phyloP scores from a whole-genome alignment of 2,797 vertebrate species.

The Clarias platycephalus region DNA sequence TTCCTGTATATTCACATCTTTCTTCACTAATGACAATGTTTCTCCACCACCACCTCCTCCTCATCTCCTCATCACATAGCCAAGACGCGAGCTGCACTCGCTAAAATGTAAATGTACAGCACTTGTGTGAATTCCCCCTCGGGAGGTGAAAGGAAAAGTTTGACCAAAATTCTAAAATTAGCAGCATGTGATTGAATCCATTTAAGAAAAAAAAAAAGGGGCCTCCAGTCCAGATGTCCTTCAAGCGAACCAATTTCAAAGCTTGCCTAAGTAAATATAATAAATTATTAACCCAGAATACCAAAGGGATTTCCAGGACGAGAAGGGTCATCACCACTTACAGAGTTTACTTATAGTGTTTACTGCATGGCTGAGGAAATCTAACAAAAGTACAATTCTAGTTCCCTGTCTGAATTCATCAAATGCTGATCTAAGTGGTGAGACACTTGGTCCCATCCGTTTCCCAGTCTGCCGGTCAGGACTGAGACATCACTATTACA shows the following conservation, averaged over 20 bases:
- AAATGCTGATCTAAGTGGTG: slow-evolving; percentile 47
- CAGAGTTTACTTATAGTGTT: slow-evolving; percentile 32
- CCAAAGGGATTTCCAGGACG: slow-evolving; percentile 15
- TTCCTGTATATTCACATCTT: background rate
- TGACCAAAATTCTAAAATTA: background rate
- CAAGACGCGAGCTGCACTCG: background rate
- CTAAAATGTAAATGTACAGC: background rate
- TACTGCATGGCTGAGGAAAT: slow-evolving; percentile 50
- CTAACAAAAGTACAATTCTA: slow-evolving; percentile 40
- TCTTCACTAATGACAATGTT: background rate
- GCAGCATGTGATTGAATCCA: background rate
- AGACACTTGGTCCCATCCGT: slow-evolving; percentile 35
- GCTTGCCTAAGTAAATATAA: slow-evolving; percentile 40
- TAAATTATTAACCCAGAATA: slow-evolving; percentile 43
- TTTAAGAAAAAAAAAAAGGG: background rate
- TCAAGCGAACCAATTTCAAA: slow-evolving; percentile 39
- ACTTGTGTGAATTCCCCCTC: background rate
- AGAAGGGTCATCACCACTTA: slow-evolving; percentile 32
- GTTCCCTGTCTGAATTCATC: slow-evolving; percentile 48
- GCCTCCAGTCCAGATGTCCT: background rate
- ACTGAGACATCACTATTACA: slow-evolving; percentile 37
- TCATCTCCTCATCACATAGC: background rate
- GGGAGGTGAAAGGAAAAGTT: background rate
- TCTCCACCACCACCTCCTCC: background rate
- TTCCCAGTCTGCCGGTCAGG: slow-evolving; percentile 31